Conservation (phyloP, 2,888 invertebrate genomes). For the Lagria hirta region DNA sequence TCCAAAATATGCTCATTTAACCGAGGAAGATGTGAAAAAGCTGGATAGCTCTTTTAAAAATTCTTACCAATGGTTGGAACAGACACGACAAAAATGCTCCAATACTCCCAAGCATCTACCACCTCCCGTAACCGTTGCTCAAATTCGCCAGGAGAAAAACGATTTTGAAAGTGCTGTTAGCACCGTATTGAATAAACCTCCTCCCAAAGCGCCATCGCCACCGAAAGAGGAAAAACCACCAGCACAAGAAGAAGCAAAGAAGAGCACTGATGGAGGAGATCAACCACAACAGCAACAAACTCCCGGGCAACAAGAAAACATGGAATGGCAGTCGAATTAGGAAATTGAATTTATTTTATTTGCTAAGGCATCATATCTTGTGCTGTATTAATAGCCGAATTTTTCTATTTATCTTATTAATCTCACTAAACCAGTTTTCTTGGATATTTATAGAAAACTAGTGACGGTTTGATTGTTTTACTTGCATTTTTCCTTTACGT, state of each 20-base stretch:
- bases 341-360: constrained; percentile 14
- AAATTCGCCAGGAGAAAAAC: constrained; percentile 78
- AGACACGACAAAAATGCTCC: constrained; percentile 66
- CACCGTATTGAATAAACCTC: constrained; percentile 86
- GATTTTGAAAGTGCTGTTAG: constrained; percentile 64
- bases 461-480: constrained; percentile 16
- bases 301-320: constrained; percentile 35
- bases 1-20: constrained; percentile 76
- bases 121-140: constrained; percentile 75
- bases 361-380: constrained; percentile 20
- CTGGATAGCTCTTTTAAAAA: constrained; percentile 69
- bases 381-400: constrained; percentile 26
- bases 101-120: constrained; percentile 68
- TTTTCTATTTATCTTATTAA: constrained; percentile 26
- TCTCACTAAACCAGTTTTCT: constrained; percentile 2
- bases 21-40: constrained; percentile 79
- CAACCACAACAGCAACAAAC: constrained; percentile 22
- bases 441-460: constrained; percentile 11
- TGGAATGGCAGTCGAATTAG: constrained; percentile 39
- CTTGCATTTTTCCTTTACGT: constrained; percentile 8
- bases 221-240: constrained; percentile 56
- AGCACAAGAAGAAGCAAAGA: too few species aligned
- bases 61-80: constrained; percentile 81
- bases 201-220: constrained; percentile 75
- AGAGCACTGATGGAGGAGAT: too few species aligned